These are phyloP conservation scores for Thalassarche chlororhynchos DNA, from an alignment of 2,113 vertebrate genomes.

Conservation along the genomic window DNA sequence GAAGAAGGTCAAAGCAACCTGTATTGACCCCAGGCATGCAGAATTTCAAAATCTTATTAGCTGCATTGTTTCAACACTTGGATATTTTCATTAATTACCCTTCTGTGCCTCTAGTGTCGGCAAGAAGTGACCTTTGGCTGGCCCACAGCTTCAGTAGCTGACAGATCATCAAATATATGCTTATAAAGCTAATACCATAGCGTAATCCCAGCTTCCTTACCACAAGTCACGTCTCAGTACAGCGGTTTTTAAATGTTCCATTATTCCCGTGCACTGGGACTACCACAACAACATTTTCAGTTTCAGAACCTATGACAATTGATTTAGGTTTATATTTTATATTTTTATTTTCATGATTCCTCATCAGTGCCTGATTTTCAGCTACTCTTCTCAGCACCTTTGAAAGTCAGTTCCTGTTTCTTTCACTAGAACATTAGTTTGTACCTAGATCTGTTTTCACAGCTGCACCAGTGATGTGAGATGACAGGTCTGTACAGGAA, in stretches of 20 bases:
- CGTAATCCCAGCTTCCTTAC: neutral
- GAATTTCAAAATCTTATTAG: constrained; percentile 10
- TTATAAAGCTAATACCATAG: neutral
- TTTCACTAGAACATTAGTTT: neutral
- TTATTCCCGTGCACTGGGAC: neutral
- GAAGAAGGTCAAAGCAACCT: neutral
- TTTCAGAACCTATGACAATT: neutral
- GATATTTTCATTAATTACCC: constrained; percentile 16
- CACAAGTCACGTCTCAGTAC: neutral
- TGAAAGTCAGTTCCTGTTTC: neutral
- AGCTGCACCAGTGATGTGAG: neutral
- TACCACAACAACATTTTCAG: neutral
- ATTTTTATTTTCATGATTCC: neutral
- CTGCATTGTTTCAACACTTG: neutral
- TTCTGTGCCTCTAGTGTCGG: neutral
- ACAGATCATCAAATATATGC: neutral
- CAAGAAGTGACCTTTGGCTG: neutral
- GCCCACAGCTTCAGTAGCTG: neutral
- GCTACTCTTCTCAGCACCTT: neutral
- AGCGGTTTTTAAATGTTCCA: neutral
- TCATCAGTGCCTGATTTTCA: neutral
- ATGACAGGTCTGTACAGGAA: neutral
- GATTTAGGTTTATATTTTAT: neutral
- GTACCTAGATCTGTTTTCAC: neutral
- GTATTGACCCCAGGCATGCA: neutral